A percentile compares a stretch with the other conserved stretches of the same genome.
phyloP scores from a whole-genome alignment of 2,113 vertebrate genomes.

The Lophius piscatorius region DNA sequence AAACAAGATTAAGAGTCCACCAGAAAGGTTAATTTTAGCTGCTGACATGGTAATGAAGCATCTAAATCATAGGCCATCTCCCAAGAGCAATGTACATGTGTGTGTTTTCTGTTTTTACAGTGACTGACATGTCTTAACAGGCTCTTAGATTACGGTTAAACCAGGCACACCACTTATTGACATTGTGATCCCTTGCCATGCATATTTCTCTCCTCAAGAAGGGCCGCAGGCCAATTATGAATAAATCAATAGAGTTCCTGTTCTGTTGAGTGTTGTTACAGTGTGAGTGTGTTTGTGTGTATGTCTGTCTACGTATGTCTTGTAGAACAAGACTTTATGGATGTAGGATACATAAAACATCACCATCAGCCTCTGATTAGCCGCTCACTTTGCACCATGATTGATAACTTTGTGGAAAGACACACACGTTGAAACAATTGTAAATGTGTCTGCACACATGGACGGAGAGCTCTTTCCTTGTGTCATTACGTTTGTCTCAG shows the following conservation, averaged over 20 bases:
- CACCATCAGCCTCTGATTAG: conserved; percentile 82
- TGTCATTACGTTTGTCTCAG: conserved; percentile 54
- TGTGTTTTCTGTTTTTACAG: conserved; percentile 75
- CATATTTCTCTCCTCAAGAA: conserved; percentile 89
- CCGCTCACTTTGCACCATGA: conserved; percentile 77
- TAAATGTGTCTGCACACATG: conserved; percentile 61
- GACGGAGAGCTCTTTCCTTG: conserved; percentile 31
- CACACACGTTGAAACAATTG: conserved; percentile 76
- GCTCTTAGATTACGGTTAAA: conserved; percentile 75
- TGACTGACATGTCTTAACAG: conserved; percentile 83
- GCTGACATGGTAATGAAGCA: conserved; percentile 77
- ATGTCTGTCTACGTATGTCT: conserved; percentile 77
- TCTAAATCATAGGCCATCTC: conserved; percentile 74
- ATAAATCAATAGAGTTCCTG: conserved; percentile 79
- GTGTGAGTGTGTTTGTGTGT: conserved; percentile 69
- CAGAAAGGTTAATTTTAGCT: conserved; percentile 79
- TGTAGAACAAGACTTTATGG: conserved; percentile 83
- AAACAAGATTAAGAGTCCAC: conserved; percentile 70
- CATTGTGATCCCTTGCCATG: conserved; percentile 75
- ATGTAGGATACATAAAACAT: conserved; percentile 86
- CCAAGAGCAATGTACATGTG: conserved; percentile 60
- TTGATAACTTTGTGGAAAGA: conserved; percentile 85
- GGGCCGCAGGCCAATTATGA: conserved; percentile 80
- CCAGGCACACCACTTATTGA: conserved; percentile 70
- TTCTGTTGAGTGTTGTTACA: conserved; percentile 78